Evolutionary conservation across 2,797 vertebrate species (phyloP).

Genomic region (Pseudomugil tenellus): DNA sequence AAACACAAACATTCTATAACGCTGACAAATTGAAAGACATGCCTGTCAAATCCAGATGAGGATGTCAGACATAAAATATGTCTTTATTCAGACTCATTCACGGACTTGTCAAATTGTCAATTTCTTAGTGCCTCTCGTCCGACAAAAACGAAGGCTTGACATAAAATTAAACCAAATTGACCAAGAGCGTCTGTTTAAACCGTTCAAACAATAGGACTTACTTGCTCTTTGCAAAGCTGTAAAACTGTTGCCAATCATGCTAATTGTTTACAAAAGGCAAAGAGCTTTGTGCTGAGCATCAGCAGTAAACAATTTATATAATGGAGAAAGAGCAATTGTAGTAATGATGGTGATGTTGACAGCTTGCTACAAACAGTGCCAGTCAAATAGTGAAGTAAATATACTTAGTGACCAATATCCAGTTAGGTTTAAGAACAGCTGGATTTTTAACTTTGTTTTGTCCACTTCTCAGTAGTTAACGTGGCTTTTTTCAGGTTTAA

Average conservation of each 20-base stretch:
- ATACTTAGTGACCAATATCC: neutral
- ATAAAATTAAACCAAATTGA: conserved; percentile 27
- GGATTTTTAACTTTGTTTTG: neutral
- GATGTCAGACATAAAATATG: conserved; percentile 45
- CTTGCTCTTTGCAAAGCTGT: conserved; percentile 83
- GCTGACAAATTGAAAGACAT: conserved; percentile 55
- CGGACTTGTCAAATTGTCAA: conserved; percentile 48
- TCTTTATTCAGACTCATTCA: conserved; percentile 38
- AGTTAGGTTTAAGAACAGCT: conserved; percentile 4
- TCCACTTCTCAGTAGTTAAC: conserved; percentile 19
- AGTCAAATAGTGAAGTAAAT: conserved; percentile 18
- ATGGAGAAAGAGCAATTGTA: conserved; percentile 66
- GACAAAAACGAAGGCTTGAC: conserved; percentile 36
- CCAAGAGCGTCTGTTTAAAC: conserved; percentile 60
- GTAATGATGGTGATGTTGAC: conserved; percentile 77
- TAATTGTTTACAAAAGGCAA: conserved; percentile 90
- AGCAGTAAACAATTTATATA: conserved; percentile 79
- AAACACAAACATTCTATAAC: conserved; percentile 13
- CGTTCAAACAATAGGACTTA: conserved; percentile 66
- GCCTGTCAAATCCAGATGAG: conserved; percentile 38
- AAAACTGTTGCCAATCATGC: conserved; percentile 86
- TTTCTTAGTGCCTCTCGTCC: conserved; percentile 46
- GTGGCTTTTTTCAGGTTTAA: conserved; percentile 30
- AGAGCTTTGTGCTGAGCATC: conserved; percentile 88
- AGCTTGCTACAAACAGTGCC: conserved; percentile 12